A percentile compares a stretch with the other conserved stretches of the same genome.
These are phyloP conservation scores for Psammodynastes pulverulentus DNA, from an alignment of 2,113 vertebrate genomes.

Conservation along the genomic window DNA sequence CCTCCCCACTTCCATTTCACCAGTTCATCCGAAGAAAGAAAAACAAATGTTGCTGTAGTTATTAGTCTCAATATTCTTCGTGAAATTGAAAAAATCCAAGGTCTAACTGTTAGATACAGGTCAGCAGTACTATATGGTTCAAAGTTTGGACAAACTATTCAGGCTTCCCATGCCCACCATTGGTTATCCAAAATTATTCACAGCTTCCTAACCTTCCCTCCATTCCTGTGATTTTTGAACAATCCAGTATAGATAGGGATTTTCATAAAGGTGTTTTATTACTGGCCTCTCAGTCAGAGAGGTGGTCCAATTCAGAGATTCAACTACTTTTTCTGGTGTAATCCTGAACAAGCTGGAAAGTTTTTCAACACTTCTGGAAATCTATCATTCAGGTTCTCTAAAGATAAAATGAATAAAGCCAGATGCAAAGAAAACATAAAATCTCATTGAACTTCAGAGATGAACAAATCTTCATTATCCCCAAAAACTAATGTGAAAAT, in stretches of 20 bases:
- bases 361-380: not conserved
- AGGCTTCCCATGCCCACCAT: not conserved
- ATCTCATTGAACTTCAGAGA: not conserved
- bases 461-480: not conserved
- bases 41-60: not conserved
- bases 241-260: not conserved
- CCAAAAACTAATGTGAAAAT: not conserved
- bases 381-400: not conserved
- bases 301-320: not conserved
- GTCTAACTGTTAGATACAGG: conserved; percentile 15
- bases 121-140: conserved; percentile 30
- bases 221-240: fast-evolving
- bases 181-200: not conserved
- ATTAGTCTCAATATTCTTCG: not conserved
- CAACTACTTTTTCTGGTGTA: not conserved
- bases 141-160: not conserved
- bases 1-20: not conserved
- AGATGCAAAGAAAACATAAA: not conserved
- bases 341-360: not conserved
- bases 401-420: not conserved
- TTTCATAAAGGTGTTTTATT: not conserved
- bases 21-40: not conserved
- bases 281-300: fast-evolving
- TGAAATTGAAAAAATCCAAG: not conserved
- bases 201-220: not conserved